Evolutionary conservation across 2,888 invertebrate species (phyloP), one percentile per base, ranked within the genome.

Genomic region (Lymantria monacha): DNA sequence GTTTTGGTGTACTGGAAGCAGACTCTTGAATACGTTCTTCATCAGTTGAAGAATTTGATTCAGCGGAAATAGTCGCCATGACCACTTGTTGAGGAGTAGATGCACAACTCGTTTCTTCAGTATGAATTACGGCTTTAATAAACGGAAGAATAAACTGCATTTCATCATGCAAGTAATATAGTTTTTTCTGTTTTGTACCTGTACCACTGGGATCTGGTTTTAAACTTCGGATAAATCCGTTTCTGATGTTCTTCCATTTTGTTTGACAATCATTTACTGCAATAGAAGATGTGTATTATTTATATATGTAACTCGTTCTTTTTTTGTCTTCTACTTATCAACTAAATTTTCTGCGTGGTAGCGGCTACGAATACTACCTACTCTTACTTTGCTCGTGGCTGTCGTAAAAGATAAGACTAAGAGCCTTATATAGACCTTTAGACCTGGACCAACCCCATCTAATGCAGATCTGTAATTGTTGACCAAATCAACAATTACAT

Each of bases 121-220:
- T 38, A n/a, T 38, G 38, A 38, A 38, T 12, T 12, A 38, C 12
- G 3, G 38, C 7, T 38, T 38, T 44, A 10, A 49, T 30, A 40
- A 40, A 49, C 2, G 40, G 44, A 7, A 49, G 30, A 30, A 44
- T 10, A 41, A 49, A 49, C 33, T 49, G 49, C 37, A 49, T 14
- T 30, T 38, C 51, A 11, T 51, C 51, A 14, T 42, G 31, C 12
- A 51, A 11, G 46, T 44, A 49, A n/a, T 49, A 49, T 44, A 40
- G 30, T 22, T 49, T 44, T 30, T 44, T 49, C 30, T 49, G 44
- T 13, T 49, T 49, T 13, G 49, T 44, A 3, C 30, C 31, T 44
- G 49, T 30, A 31, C 49, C 49, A 49, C 44, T 30, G 11, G 49
- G 44, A 30, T 44, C 44, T 14, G 49, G 49, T 44, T 44, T 49